Conservation (phyloP, 2,113 vertebrate species). For the Bostrychus sinensis region DNA sequence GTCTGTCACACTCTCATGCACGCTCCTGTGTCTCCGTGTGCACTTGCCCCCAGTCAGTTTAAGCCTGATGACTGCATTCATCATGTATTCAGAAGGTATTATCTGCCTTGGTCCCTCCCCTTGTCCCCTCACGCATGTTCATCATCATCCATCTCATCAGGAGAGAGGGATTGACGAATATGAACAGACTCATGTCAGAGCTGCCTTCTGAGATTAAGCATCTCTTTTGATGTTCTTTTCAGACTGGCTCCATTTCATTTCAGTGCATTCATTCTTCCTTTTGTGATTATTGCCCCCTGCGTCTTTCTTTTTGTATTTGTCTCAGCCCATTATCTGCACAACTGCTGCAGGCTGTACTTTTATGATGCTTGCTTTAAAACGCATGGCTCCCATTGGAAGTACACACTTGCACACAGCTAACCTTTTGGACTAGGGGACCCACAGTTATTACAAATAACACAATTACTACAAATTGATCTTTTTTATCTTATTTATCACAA, state of each 20-base stretch:
- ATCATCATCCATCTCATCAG: conserved; percentile 64
- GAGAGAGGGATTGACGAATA: conserved; percentile 49
- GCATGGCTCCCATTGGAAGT: conserved; percentile 7
- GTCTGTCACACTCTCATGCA: conserved; percentile 78
- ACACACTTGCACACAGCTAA: conserved; percentile 7
- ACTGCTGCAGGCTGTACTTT: conserved; percentile 54
- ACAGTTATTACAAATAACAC: not conserved
- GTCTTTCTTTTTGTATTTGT: conserved; percentile 38
- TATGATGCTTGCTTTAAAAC: conserved; percentile 40
- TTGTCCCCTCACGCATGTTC: conserved; percentile 47
- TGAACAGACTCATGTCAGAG: conserved; percentile 47
- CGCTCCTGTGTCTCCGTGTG: conserved; percentile 30
- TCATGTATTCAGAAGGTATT: conserved; percentile 88
- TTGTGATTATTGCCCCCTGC: conserved; percentile 27
- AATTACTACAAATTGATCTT: not conserved
- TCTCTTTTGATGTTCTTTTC: conserved; percentile 67
- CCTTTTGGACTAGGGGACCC: conserved; percentile 14
- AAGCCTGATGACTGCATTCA: conserved; percentile 83
- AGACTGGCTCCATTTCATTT: conserved; percentile 56
- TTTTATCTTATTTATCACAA: not conserved
- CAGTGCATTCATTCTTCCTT: conserved; percentile 44
- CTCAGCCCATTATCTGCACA: conserved; percentile 43
- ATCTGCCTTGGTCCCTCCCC: conserved; percentile 58
- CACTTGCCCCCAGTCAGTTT: conserved; percentile 75
- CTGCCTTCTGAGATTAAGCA: conserved; percentile 55